Evolutionary conservation across 2,113 vertebrate species (phyloP).

Genomic region (Bagarius yarrelli): DNA sequence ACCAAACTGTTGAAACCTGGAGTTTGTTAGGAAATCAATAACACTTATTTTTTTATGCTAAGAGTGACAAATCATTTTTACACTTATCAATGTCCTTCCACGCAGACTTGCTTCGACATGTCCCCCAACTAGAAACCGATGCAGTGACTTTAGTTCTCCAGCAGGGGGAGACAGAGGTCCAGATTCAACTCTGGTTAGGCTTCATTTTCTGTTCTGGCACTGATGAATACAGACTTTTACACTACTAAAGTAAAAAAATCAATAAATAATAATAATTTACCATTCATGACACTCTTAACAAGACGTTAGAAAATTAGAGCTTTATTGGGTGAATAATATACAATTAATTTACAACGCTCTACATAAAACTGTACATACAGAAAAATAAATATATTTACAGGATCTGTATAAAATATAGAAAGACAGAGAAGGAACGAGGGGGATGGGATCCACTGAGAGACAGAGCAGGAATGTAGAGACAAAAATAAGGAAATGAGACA

Average conservation of each 20-base stretch:
- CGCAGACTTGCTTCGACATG: not conserved
- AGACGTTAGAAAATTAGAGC: constrained; percentile 48
- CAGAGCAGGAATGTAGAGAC: constrained; percentile 3
- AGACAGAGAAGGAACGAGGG: not conserved
- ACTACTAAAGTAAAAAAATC: no score
- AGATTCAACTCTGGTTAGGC: not conserved
- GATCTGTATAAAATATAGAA: constrained; percentile 34
- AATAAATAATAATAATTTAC: no score
- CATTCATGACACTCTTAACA: not conserved
- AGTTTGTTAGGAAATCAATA: not conserved
- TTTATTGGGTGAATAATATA: constrained; percentile 49
- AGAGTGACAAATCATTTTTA: no score
- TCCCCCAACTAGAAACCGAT: not conserved
- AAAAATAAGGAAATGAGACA: not conserved
- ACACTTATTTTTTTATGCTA: not conserved
- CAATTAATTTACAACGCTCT: constrained; percentile 51
- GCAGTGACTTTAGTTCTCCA: not conserved
- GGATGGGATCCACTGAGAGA: constrained; percentile 4
- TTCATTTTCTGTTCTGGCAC: not conserved
- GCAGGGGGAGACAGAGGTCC: not conserved
- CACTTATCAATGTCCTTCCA: no score
- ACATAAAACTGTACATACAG: not conserved
- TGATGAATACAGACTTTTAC: no score
- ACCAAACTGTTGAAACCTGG: no score
- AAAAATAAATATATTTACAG: constrained; percentile 57